Base-by-base conservation (phyloP, 1,140 invertebrate genomes). In the Plodia interpunctella region DNA sequence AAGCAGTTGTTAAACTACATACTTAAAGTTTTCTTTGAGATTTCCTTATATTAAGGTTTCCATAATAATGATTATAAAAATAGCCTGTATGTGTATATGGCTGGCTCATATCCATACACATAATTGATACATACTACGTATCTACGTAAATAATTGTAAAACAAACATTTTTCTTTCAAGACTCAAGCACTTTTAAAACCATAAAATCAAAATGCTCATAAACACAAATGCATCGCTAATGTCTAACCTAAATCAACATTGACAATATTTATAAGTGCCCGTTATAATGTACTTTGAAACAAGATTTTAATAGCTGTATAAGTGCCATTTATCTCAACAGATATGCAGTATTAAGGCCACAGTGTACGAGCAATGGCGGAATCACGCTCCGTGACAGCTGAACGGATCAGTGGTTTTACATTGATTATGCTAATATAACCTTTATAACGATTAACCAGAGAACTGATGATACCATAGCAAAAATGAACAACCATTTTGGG, bases 331-430 rank as follows among this genome's bases (percentile, higher is more conserved):
- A 44, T 44, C 38, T 44, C 13, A 3, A 15, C 10, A 44, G 6
- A 15, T 38, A 44, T 44, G 13, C n/a, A 44, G 5, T 44, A 35
- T 17, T 44, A 44, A 44, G 38, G 38, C 38, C 38, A 35, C 8
- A 10, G 38, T 5, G 15, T n/a, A 15, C 38, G 8, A 35, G 9
- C 15, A n/a, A 44, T 44, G 38, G 38, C 59, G 62, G 55, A 66
- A 51, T 59, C 51, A 55, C 50, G 55, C 62, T 58, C 68, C 68
- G 60, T 70, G 60, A 66, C 61, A 59, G 25, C 55, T 56, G 19
- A 63, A 70, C 65, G 64, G 68, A 60, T 62, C 62, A 62, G 57
- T 66, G 60, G 53, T 30, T 66, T 57, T 50, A 13, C 17, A 53
- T 28, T 51, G n/a, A 28, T 10, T n/a, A 63, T 10, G 50, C 19